A percentile compares a stretch with the other conserved stretches of the same genome.
phyloP scores from a whole-genome alignment of 2,797 vertebrate species.

The Thunnus albacares region DNA sequence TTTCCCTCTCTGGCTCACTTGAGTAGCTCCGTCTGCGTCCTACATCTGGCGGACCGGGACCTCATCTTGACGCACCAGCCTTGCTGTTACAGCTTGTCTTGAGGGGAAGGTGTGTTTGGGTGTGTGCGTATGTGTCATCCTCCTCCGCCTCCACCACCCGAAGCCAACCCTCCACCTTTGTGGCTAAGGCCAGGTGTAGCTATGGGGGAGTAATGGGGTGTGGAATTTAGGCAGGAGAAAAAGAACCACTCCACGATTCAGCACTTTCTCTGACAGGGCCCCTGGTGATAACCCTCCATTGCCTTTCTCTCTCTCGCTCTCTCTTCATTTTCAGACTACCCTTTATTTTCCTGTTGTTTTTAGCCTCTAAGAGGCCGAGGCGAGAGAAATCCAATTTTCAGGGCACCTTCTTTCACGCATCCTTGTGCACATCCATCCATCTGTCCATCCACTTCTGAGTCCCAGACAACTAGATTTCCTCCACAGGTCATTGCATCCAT shows the following conservation, averaged over 20 bases:
- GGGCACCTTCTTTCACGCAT: slow-evolving; percentile 68
- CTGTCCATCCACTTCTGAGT: slow-evolving; percentile 58
- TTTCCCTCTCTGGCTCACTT: slow-evolving; percentile 58
- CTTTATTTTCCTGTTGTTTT: slow-evolving; percentile 65
- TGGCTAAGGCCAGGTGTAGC: slow-evolving; percentile 66
- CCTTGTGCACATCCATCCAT: slow-evolving; percentile 73
- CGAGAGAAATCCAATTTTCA: slow-evolving; percentile 77
- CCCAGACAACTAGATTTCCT: slow-evolving; percentile 48
- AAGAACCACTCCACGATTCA: slow-evolving; percentile 68
- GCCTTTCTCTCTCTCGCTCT: neutral
- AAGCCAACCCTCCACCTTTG: slow-evolving; percentile 56
- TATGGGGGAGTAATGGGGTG: slow-evolving; percentile 71
- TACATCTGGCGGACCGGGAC: slow-evolving; percentile 55
- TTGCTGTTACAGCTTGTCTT: slow-evolving; percentile 56
- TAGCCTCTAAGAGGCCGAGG: slow-evolving; percentile 53
- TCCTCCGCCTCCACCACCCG: slow-evolving; percentile 15
- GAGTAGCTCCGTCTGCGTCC: slow-evolving; percentile 66
- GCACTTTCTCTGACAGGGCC: slow-evolving; percentile 63
- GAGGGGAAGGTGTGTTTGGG: slow-evolving; percentile 39
- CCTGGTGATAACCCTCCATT: slow-evolving; percentile 47
- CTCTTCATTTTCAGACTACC: slow-evolving; percentile 19
- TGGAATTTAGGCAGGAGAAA: slow-evolving; percentile 65
- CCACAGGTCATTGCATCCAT: slow-evolving; percentile 62
- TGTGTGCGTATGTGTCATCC: slow-evolving; percentile 8
- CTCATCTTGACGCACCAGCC: slow-evolving; percentile 44